These are phyloP conservation scores for Lordiphosa collinella DNA, from an alignment of 1,140 invertebrate genomes.

Conservation along the genomic window DNA sequence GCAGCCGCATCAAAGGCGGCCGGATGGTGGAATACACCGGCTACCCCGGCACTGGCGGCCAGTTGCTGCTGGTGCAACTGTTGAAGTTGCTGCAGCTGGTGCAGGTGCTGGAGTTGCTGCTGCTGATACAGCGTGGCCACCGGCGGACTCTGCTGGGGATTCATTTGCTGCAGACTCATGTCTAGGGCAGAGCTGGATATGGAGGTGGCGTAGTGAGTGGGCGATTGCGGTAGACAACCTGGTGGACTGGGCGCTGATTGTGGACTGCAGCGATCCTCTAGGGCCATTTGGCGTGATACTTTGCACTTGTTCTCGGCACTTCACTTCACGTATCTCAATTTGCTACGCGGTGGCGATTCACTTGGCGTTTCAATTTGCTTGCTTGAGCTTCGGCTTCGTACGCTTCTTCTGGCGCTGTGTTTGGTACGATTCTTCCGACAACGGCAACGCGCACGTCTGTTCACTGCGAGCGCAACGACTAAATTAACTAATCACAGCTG, in stretches of 20 bases:
- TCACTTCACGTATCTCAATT: slow-evolving; percentile 2
- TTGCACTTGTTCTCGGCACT: slow-evolving; percentile 40
- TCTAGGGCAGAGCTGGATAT: slow-evolving; percentile 40
- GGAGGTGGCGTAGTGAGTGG: slow-evolving; percentile 23
- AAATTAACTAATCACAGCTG: slow-evolving; percentile 79
- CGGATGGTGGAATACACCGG: slow-evolving; percentile 69
- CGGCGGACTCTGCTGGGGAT: slow-evolving; percentile 27
- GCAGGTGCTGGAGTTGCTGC: slow-evolving; percentile 70
- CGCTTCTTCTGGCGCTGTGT: slow-evolving; percentile 9
- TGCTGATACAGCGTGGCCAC: slow-evolving; percentile 56
- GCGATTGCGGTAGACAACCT: slow-evolving; percentile 53
- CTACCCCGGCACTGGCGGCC: slow-evolving; percentile 35
- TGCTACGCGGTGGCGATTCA: slow-evolving; percentile 8
- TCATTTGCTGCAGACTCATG: slow-evolving; percentile 56
- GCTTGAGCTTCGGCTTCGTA: slow-evolving; percentile 19
- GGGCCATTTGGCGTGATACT: slow-evolving; percentile 80
- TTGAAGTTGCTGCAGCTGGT: slow-evolving; percentile 71
- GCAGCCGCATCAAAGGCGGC: slow-evolving; percentile 56
- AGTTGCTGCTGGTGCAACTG: slow-evolving; percentile 73
- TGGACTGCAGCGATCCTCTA: slow-evolving; percentile 83
- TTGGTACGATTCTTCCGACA: slow-evolving; percentile 23
- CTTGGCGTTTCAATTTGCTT: slow-evolving; percentile 19
- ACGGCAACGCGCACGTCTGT: slow-evolving; percentile 72
- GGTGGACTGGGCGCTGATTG: slow-evolving; percentile 82
- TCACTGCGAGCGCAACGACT: slow-evolving; percentile 77